Base-by-base conservation (phyloP, 2,888 invertebrate species). In the Sinohyriopsis cumingii region DNA sequence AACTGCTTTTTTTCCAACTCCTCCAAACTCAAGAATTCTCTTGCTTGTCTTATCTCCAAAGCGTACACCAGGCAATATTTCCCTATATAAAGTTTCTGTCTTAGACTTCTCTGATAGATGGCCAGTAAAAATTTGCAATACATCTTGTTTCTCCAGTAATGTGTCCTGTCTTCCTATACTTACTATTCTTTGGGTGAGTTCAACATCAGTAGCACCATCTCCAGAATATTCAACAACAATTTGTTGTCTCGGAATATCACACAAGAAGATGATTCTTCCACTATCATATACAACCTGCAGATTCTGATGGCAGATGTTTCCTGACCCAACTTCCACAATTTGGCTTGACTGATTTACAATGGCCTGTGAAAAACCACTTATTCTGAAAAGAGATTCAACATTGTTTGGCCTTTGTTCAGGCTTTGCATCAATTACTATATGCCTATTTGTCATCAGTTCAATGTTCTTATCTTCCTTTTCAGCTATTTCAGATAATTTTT, bases 271-370 rank as follows among this genome's bases (percentile, higher is more conserved):
- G 74, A 74, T 22, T 71, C 71, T 57, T 60, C 55, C 5, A 77
- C 54, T 28, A 54, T 59, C 45, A 45, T 45, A 45, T 15, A 45
- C 45, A 2, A 77, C 57, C 15, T 69, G 64, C 1, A 77, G 53
- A 55, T 65, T 59, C 24, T 66, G 64, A n/a, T 63, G 57, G 70
- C 74, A 77, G n/a, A 57, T 56, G 5, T 55, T 22, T 33, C 72
- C 68, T 24, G 70, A 25, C 7, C 70, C 77, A 55, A 77, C 67
- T 55, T 74, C 65, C 20, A 77, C 69, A 72, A 65, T 69, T 28
- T 70, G 45, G 45, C 5, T 45, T 45, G 45, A 45, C 15, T 45
- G 45, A 45, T 45, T 45, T 45, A 45, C 45, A 45, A 45, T 45
- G 12, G 15, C 45, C 15, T 45, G 45, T 45, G 45, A 45, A 45